phyloP scores from a whole-genome alignment of 1,140 invertebrate species.

The Rhopalosiphum padi region DNA sequence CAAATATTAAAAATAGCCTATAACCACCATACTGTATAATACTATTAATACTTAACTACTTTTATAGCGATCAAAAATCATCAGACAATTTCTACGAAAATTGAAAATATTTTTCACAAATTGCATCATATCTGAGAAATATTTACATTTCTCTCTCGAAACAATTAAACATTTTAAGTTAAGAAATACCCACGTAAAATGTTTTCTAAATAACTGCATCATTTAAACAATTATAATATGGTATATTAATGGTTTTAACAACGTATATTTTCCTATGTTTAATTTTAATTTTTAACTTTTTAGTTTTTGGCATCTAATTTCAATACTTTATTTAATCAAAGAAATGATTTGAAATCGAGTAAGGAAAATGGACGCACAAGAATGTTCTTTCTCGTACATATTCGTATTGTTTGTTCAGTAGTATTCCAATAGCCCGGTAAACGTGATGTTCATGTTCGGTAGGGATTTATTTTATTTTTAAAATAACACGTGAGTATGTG shows the following conservation, averaged over 20 bases:
- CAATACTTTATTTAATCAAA: background rate
- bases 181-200: background rate
- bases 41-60: background rate
- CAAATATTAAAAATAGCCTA: background rate
- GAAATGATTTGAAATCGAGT: background rate
- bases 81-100: background rate
- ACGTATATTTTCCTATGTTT: background rate
- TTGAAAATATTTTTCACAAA: background rate
- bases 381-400: background rate
- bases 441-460: background rate
- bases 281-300: background rate
- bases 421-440: background rate
- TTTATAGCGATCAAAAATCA: background rate
- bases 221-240: background rate
- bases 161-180: background rate
- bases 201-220: background rate
- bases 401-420: background rate
- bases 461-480: background rate
- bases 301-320: background rate
- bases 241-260: background rate
- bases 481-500: background rate
- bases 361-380: background rate
- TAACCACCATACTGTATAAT: background rate
- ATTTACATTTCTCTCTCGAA: background rate
- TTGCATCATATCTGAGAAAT: background rate